Evolutionary conservation across 2,113 vertebrate genomes (phyloP), one percentile per base, ranked within the genome.

Genomic region (Percopsis transmontana): DNA sequence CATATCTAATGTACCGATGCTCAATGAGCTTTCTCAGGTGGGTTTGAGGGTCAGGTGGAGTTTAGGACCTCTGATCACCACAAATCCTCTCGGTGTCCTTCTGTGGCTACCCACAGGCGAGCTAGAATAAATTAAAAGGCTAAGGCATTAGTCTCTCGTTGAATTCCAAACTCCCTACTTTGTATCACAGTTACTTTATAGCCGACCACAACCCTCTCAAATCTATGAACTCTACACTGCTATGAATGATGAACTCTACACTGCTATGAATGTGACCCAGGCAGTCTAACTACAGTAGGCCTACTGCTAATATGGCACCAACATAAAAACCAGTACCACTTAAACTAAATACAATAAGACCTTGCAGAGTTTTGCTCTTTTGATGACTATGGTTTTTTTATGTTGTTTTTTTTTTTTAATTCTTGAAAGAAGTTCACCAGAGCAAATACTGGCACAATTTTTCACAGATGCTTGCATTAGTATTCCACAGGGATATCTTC

Each of bases 381-480:
- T 59, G 40, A 83, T 80, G 62, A 18, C 42, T 9, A 33, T 7
- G 27, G 5, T 33, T 7, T 33, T 0, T 33, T 4, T 33, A 7
- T 33, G 27, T 33, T 2, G 53, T 33, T 60, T 24, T 66, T 33
- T 42, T 56, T 51, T 8, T 14, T n/a, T 45, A 50, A 73, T 73
- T 71, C 73, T 80, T 83, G 66, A 86, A 66, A 63, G 57, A 76
- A 77, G 75, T 69, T 84, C 72, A 70, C 68, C 57, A 60, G 58
- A 73, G 74, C 74, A 83, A 83, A 89, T 63, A 58, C 52, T 52
- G 80, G 66, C 27, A 79, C 72, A 66, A 42, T 47, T 77, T 78
- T 82, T 70, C 80, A 80, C 80, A 86, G 86, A 88, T 86, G 80
- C 79, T 77, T 76, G 80, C 80, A 90, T 91, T 90, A 87, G 85